A percentile compares a stretch with the other conserved stretches of the same genome.
Evolutionary conservation across 1,140 invertebrate genomes (phyloP).

Genomic region (Drosophila melanica): DNA sequence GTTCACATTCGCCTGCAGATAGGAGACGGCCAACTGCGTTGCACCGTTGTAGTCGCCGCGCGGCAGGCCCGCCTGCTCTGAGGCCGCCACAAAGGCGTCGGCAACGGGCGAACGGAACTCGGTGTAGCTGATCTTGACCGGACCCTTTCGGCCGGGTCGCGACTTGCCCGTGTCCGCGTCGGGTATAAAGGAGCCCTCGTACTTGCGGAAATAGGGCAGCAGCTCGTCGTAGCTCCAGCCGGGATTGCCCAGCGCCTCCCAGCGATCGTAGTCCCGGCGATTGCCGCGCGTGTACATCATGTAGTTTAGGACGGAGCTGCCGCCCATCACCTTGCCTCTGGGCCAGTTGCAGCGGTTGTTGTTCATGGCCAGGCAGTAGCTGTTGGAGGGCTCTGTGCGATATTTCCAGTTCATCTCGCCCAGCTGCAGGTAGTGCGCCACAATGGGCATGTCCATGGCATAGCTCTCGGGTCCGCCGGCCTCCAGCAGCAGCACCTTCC

Average conservation of each 20-base stretch:
- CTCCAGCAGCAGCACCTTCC: conserved; percentile 88
- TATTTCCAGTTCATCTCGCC: conserved; percentile 89
- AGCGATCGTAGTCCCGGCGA: conserved; percentile 90
- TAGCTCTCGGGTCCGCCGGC: conserved; percentile 87
- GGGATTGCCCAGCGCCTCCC: conserved; percentile 90
- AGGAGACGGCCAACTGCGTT: conserved; percentile 86
- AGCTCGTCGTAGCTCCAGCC: conserved; percentile 93
- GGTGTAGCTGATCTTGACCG: conserved; percentile 84
- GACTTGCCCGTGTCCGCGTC: conserved; percentile 85
- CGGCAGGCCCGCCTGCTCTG: conserved; percentile 87
- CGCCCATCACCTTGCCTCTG: conserved; percentile 91
- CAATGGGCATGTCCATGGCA: conserved; percentile 88
- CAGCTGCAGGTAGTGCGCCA: conserved; percentile 87
- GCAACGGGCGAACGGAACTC: conserved; percentile 86
- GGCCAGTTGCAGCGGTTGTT: conserved; percentile 88
- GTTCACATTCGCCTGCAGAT: conserved; percentile 87
- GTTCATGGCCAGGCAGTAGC: conserved; percentile 84
- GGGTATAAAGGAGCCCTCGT: conserved; percentile 88
- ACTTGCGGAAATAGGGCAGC: conserved; percentile 91
- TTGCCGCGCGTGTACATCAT: conserved; percentile 95
- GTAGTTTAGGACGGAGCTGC: conserved; percentile 94
- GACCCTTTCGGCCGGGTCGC: conserved; percentile 86
- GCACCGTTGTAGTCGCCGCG: conserved; percentile 90
- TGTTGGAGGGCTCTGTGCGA: conserved; percentile 86
- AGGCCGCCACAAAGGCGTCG: conserved; percentile 88